Conservation (phyloP, 2,797 vertebrate genomes). For the Ctenopoma kingsleyae region DNA sequence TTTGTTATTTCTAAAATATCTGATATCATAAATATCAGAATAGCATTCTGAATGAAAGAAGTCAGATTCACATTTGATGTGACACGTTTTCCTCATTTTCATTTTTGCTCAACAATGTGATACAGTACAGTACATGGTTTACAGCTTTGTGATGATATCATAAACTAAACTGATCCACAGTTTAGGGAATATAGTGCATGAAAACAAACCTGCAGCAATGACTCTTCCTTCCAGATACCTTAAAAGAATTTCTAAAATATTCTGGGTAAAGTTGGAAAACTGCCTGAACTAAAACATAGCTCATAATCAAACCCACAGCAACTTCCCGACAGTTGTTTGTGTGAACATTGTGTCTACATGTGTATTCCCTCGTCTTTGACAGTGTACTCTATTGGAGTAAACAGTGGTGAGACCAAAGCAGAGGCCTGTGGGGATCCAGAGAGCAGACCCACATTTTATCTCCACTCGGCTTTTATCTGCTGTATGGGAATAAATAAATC, state of each 20-base stretch:
- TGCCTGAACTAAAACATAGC: background rate
- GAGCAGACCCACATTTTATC: constrained; percentile 25
- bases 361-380: background rate
- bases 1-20: too few relatives aligned
- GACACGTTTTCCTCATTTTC: too few relatives aligned
- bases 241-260: background rate
- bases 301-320: constrained; percentile 1
- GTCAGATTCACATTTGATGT: too few relatives aligned
- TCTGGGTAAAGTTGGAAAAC: background rate
- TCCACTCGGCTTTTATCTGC: constrained; percentile 43
- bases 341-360: background rate
- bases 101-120: too few relatives aligned
- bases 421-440: constrained; percentile 35
- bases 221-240: background rate
- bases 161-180: background rate
- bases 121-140: too few relatives aligned
- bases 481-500: constrained; percentile 34
- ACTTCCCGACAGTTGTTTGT: constrained; percentile 5
- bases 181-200: background rate
- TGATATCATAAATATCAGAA: too few relatives aligned
- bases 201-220: background rate
- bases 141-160: background rate
- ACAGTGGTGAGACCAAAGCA: constrained; percentile 36
- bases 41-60: too few relatives aligned
- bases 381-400: constrained; percentile 20